Base-by-base conservation (phyloP, 2,113 vertebrate species). In the Lophotis ruficrista region DNA sequence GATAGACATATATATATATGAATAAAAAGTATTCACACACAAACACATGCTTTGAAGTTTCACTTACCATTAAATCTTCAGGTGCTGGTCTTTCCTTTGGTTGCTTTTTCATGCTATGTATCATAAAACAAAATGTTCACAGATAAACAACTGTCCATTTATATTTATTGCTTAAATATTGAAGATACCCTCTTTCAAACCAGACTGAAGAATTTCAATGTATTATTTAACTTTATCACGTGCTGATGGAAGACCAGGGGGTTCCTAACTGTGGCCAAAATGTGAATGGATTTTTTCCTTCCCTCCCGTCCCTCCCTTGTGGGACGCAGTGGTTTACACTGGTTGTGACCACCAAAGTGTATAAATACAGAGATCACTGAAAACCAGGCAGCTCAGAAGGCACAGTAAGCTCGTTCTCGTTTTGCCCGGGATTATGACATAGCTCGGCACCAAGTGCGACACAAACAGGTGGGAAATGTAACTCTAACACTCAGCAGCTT, bases 31-130 rank as follows among this genome's bases (percentile, higher is more conserved):
- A 75, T 33, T n/a, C 33, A 22, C 10, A 35, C 57, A 47, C 5
- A 77, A 78, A 57, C 20, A 30, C 37, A 78, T 2, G 65, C 53
- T 90, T 54, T 10, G 48, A 83, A 78, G 62, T 31, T 78, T 19
- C 79, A 97, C 99, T 99, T 95, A 99, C 99, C 99, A 99, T 99
- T 87, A 99, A 96, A 96, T 99, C 99, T 97, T 99, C 99, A 5
- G 99, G 99, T 19, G 99, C 99, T 28, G 99, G 99, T 33, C 99
- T 98, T 94, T 99, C 99, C 97, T 99, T 99, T 11, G 99, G 99
- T 77, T 98, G 99, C 83, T 99, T 99, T 64, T 98, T 98, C 99
- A 99, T 99, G 97, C 99, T 99, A 93, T 13, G 43, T 38, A 81
- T 33, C 54, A 85, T 5, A 90, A 95, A 94, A 90, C 19, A 94